phyloP scores from a whole-genome alignment of 1,140 invertebrate genomes.

The Drosophila parabipectinata region DNA sequence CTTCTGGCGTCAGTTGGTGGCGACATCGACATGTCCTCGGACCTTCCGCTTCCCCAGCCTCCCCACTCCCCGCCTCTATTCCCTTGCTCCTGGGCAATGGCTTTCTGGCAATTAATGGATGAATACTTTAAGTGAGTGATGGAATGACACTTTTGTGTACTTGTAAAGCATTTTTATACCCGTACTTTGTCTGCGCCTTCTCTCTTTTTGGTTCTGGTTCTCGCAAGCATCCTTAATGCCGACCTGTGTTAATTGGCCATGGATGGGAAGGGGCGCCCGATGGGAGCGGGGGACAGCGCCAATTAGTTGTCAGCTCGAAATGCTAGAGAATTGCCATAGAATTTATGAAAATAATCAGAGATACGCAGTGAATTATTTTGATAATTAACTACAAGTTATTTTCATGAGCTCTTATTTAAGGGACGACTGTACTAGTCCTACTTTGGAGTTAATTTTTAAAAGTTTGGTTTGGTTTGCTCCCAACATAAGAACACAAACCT shows the following conservation, averaged over 20 bases:
- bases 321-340: constrained; percentile 53
- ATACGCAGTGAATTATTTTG: constrained; percentile 56
- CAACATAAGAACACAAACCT: too few relatives aligned
- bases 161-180: constrained; percentile 82
- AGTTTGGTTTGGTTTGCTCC: too few relatives aligned
- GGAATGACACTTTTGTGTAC: constrained; percentile 83
- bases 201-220: background rate
- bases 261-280: background rate
- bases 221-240: constrained; percentile 58
- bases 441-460: too few relatives aligned
- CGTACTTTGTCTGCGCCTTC: constrained; percentile 37
- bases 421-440: background rate
- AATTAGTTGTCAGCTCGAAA: constrained; percentile 65
- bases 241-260: constrained; percentile 54
- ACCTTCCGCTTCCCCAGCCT: background rate
- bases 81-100: constrained; percentile 48
- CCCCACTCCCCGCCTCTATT: background rate
- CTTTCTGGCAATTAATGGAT: constrained; percentile 84
- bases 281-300: constrained; percentile 19
- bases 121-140: constrained; percentile 84
- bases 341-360: constrained; percentile 76
- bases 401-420: constrained; percentile 20
- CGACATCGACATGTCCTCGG: constrained; percentile 59
- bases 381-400: constrained; percentile 58
- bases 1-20: constrained; percentile 71